Conservation (phyloP, 2,888 invertebrate genomes). For the Sympetrum striolatum region DNA sequence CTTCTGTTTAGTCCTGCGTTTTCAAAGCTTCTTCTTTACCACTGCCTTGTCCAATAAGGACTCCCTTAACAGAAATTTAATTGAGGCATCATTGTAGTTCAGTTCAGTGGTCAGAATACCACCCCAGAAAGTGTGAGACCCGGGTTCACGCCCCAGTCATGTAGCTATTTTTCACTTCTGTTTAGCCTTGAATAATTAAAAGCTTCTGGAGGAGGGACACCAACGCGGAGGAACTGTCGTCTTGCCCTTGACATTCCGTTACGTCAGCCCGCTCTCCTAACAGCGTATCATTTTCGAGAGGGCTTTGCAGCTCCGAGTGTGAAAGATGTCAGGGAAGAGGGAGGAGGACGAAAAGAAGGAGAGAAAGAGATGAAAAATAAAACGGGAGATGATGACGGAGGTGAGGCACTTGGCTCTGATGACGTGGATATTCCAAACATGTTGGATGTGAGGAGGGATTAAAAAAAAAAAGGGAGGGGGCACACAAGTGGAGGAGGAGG, state of each 20-base stretch:
- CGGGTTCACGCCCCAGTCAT: too few species aligned
- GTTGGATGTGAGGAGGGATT: background rate
- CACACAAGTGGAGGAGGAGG: background rate
- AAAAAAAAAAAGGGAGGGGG: background rate
- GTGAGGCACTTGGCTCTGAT: background rate
- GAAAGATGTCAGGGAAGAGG: background rate
- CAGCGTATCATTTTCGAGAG: background rate
- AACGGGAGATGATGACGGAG: background rate
- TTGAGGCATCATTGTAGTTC: too few species aligned
- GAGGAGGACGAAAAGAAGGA: background rate
- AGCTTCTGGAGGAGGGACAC: background rate
- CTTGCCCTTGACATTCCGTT: conserved; percentile 38
- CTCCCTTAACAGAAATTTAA: too few species aligned
- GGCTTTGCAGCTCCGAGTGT: conserved; percentile 5
- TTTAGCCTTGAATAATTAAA: too few species aligned
- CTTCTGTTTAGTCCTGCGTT: too few species aligned
- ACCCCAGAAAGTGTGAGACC: too few species aligned
- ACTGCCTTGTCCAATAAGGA: too few species aligned
- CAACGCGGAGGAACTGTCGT: background rate
- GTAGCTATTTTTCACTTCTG: too few species aligned
- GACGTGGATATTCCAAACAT: background rate
- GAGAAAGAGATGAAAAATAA: background rate
- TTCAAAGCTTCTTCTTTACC: too few species aligned
- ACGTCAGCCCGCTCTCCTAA: conserved; percentile 36
- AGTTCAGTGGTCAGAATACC: too few species aligned